Evolutionary conservation across 2,113 vertebrate species (phyloP).

Genomic region (Archocentrus centrarchus): DNA sequence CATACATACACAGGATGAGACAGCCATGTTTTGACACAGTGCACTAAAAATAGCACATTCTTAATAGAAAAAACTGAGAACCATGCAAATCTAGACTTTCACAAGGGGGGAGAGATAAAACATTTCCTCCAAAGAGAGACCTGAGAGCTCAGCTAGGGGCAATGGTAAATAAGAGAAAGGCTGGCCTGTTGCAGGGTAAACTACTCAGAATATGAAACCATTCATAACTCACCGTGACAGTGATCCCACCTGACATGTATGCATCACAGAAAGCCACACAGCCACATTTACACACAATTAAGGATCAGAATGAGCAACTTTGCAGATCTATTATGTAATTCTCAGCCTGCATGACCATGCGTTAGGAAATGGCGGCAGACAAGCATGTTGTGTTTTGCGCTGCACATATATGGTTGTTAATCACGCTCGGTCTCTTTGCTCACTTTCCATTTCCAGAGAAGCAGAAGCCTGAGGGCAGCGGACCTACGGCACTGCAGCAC

Average conservation of each 20-base stretch:
- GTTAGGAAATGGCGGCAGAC: slow-evolving; percentile 68
- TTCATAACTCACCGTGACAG: slow-evolving; percentile 21
- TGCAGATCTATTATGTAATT: slow-evolving; percentile 68
- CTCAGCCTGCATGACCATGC: slow-evolving; percentile 58
- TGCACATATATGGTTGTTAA: slow-evolving; percentile 74
- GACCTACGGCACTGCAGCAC: slow-evolving; percentile 62
- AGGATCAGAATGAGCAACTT: slow-evolving; percentile 62
- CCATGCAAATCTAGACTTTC: slow-evolving; percentile 59
- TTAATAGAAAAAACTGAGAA: slow-evolving; percentile 45
- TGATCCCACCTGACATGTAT: slow-evolving; percentile 47
- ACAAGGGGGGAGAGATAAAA: slow-evolving; percentile 39
- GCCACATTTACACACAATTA: slow-evolving; percentile 44
- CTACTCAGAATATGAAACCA: slow-evolving; percentile 22
- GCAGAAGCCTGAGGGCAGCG: slow-evolving; percentile 49
- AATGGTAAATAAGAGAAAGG: slow-evolving; percentile 34
- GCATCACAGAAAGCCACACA: background rate
- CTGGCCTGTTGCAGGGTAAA: slow-evolving; percentile 13
- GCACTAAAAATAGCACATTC: slow-evolving; percentile 75
- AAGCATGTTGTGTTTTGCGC: slow-evolving; percentile 69
- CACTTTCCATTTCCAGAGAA: slow-evolving; percentile 72
- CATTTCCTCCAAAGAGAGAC: slow-evolving; percentile 37
- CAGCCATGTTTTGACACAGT: slow-evolving; percentile 74
- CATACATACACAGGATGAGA: slow-evolving; percentile 72
- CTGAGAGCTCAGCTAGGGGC: slow-evolving; percentile 20
- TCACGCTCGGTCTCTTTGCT: slow-evolving; percentile 72